A percentile compares a stretch with the other conserved stretches of the same genome.
phyloP scores from a whole-genome alignment of 92 coral and sea anemone genomes.

The Zoanthus solanderi region DNA sequence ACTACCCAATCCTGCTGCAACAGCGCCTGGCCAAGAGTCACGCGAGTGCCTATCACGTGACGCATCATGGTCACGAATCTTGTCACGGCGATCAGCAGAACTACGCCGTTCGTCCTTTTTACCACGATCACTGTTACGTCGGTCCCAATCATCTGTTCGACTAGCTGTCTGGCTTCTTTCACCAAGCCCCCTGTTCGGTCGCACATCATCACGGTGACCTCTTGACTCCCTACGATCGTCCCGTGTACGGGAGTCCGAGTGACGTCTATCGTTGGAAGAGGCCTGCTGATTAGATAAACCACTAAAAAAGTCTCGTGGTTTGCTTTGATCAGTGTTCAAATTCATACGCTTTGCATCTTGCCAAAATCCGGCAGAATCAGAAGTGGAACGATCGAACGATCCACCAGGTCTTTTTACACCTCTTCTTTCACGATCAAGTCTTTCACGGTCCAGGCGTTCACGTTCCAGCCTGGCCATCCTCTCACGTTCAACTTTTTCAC shows the following conservation, averaged over 20 bases:
- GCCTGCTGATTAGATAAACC: constrained; percentile 65
- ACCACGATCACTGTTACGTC: constrained; percentile 62
- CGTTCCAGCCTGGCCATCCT: constrained; percentile 88
- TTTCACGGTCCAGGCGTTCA: constrained; percentile 93
- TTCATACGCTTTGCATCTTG: constrained; percentile 95
- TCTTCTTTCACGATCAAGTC: constrained; percentile 87
- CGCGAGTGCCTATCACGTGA: constrained; percentile 79
- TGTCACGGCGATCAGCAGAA: constrained; percentile 79
- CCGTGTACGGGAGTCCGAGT: constrained; percentile 66
- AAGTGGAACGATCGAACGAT: constrained; percentile 75
- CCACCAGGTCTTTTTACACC: constrained; percentile 88
- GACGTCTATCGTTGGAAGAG: constrained; percentile 69
- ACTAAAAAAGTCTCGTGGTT: constrained; percentile 84
- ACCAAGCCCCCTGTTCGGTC: constrained; percentile 60
- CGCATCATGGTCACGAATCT: constrained; percentile 69
- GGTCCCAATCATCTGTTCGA: constrained; percentile 72
- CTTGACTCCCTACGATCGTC: constrained; percentile 87
- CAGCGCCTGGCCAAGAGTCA: constrained; percentile 60
- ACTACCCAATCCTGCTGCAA: constrained; percentile 59
- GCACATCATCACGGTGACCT: constrained; percentile 87
- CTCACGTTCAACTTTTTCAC: constrained; percentile 74
- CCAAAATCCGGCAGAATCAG: constrained; percentile 92
- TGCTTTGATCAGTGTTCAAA: constrained; percentile 71
- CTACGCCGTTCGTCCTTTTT: constrained; percentile 70
- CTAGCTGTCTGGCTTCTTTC: constrained; percentile 64